Evolutionary conservation across 1,140 invertebrate genomes (phyloP), one percentile per base, ranked within the genome.

Genomic region (Drosophila aff.): DNA sequence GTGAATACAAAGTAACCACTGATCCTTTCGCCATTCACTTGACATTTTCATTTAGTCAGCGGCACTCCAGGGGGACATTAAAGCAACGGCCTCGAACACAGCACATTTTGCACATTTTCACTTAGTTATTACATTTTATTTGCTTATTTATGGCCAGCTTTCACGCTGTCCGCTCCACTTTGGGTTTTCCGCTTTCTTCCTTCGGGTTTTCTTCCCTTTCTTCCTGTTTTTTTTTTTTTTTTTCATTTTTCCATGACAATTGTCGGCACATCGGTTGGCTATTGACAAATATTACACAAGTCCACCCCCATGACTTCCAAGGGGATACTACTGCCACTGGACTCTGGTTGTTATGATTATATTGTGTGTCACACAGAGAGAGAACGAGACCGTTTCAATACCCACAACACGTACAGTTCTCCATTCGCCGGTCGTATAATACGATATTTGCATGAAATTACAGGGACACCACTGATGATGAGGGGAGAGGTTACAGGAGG

Each of bases 391-490:
- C 66, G 63, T 84, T 83, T 89, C 85, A 63, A 89, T 81, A 89
- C 66, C 84, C 84, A 89, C 85, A 89, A 81, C 84, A 89, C 84
- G 84, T 89, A 89, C 84, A 89, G 50, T 74, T 63, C 46, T 68
- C 64, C 58, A 65, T 58, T 58, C 31, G 76, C 62, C 57, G 46
- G 50, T 86, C 83, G 83, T 62, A 87, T 89, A 87, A 87, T 87
- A 89, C 64, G 84, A 80, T 86, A 89, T 89, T 89, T 89, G 84
- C 84, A 89, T 89, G 85, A 90, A 89, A 89, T 89, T 90, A 84
- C 84, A 84, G 68, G 65, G 41, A 68, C 55, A 72, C 31, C 79
- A 46, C 65, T 43, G 47, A 61, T 38, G 41, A 61, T 38, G 41
- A 61, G n/a, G 57, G 47, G 7, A 36, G 18, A 21, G 38, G 33